Evolutionary conservation across 2,888 invertebrate genomes (phyloP), one percentile per base, ranked within the genome.

Genomic region (Falcaria lacertinaria): DNA sequence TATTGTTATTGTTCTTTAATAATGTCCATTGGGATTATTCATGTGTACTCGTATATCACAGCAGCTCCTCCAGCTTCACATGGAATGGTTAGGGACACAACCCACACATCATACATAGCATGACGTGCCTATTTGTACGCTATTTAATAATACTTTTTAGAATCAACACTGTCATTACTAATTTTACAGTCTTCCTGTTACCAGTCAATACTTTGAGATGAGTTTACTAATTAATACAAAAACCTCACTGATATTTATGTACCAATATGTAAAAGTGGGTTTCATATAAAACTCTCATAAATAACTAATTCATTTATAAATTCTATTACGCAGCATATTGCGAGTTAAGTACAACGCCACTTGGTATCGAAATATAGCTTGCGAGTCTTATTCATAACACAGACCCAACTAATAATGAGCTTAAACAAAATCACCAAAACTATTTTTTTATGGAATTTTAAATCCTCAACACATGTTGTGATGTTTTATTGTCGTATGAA

Each of bases 1-100:
- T 41, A 45, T 43, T 45, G 19, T 33, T 16, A 16, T 15, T 34
- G 15, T 22, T 13, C 17, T 37, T 43, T 53, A 56, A 54, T 60
- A 70, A 70, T 64, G 65, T 44, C 49, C 44, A 42, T 54, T 46
- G 50, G 48, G 38, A 57, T 52, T 59, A 57, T 47, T 48, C 36
- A 17, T 22, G 50, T 70, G 68, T 67, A 70, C 66, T 70, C 60
- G 50, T 60, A 57, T 79, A 80, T 79, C 79, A 79, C 79, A 79
- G 76, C 65, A 60, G 52, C 57, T 58, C 56, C 64, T 62, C 63
- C 60, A 55, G 56, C 57, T 57, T 56, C 50, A 51, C 49, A 50
- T 64, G 69, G 69, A 70, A 69, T 69, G 71, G 64, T 69, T 52
- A 48, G 51, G 47, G 56, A 47, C 43, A 2, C 1, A 15, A 13